Percentiles rank a stretch among this genome's conserved stretches.
phyloP scores from a whole-genome alignment of 2,113 vertebrate species.

The Colius striatus region DNA sequence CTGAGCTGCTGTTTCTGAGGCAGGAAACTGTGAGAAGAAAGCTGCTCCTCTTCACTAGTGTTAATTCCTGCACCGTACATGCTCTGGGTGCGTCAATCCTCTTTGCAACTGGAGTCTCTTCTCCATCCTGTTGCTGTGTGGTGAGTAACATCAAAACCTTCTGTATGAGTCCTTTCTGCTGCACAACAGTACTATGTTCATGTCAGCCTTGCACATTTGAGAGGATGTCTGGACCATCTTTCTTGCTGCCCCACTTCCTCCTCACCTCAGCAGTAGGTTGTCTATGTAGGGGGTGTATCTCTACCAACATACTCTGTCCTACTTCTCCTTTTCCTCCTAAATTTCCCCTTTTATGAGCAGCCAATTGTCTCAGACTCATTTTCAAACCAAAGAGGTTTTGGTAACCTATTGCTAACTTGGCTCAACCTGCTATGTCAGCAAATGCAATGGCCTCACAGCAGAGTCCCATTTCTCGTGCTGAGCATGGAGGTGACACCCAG shows the following conservation, averaged over 20 bases:
- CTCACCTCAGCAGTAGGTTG: not conserved
- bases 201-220: not conserved
- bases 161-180: not conserved
- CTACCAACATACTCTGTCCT: not conserved
- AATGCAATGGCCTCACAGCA: accelerated
- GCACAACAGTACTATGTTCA: not conserved
- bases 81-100: not conserved
- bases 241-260: not conserved
- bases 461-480: not conserved
- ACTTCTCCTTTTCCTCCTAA: not conserved
- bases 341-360: not conserved
- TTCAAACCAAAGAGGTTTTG: not conserved
- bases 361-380: not conserved
- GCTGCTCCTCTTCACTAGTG: not conserved
- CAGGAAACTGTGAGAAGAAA: too few species aligned
- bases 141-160: not conserved
- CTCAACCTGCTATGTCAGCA: not conserved
- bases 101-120: not conserved
- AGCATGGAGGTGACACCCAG: not conserved
- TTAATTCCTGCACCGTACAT: not conserved
- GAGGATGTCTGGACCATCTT: not conserved
- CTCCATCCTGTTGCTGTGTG: not conserved
- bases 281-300: not conserved
- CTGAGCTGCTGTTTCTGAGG: not conserved
- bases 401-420: not conserved